phyloP scores from a whole-genome alignment of 1,140 invertebrate genomes.

The Helicoverpa armigera region DNA sequence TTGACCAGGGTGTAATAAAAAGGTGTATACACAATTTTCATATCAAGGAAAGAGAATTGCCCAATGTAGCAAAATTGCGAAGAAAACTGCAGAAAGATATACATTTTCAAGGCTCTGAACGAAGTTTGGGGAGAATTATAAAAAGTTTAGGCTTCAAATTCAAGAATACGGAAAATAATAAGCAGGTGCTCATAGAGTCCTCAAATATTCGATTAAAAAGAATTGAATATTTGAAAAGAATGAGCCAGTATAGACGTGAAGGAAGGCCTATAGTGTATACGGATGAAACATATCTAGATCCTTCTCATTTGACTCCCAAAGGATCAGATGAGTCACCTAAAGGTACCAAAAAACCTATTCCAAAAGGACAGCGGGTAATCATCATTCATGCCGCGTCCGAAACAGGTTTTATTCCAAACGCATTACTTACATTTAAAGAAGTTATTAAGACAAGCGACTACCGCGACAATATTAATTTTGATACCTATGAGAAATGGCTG shows the following conservation, averaged over 20 bases:
- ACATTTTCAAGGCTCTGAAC: too few relatives aligned
- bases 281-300: slow-evolving; percentile 18
- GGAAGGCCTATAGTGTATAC: slow-evolving; percentile 31
- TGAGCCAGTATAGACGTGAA: slow-evolving; percentile 12
- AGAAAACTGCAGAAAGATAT: too few relatives aligned
- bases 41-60: too few relatives aligned
- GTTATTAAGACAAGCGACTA: slow-evolving; percentile 55
- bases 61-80: too few relatives aligned
- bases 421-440: slow-evolving; percentile 49
- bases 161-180: slow-evolving; percentile 32
- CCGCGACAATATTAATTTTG: slow-evolving; percentile 61
- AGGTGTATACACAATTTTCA: not conserved
- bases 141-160: slow-evolving; percentile 1
- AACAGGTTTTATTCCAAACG: not conserved
- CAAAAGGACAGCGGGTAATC: slow-evolving; percentile 45
- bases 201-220: not conserved
- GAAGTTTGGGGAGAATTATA: not conserved
- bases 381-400: slow-evolving; percentile 52
- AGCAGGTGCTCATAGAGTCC: not conserved
- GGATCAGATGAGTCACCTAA: not conserved
- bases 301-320: not conserved
- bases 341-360: slow-evolving; percentile 41
- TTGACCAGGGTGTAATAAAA: slow-evolving; percentile 55
- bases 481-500: slow-evolving; percentile 63
- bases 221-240: slow-evolving; percentile 4